phyloP scores from a whole-genome alignment of 2,797 vertebrate species.

The Chiroxiphia lanceolata region DNA sequence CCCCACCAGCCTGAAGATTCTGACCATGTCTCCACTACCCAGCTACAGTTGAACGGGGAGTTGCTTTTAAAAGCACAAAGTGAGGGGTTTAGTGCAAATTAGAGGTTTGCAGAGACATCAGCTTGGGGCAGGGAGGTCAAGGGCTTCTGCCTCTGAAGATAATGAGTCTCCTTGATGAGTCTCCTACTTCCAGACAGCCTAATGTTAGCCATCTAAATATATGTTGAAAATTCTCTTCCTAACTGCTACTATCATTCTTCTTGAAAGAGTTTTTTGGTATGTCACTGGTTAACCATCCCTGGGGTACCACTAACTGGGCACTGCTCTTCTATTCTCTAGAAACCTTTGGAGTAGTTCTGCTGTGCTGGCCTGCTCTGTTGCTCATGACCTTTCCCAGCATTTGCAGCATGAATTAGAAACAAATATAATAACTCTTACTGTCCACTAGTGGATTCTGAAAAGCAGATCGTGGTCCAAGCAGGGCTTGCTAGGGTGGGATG shows the following conservation, averaged over 20 bases:
- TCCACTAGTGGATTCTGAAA: not conserved
- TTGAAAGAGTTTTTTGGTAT: not conserved
- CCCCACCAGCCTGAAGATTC: not conserved
- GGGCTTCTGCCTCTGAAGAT: not conserved
- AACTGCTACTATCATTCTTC: not conserved
- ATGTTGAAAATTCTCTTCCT: not conserved
- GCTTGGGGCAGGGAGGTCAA: fast-evolving
- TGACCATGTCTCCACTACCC: not conserved
- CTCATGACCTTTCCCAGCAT: not conserved
- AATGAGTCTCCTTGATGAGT: not conserved
- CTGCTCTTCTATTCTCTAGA: not conserved
- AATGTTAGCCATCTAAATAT: not conserved
- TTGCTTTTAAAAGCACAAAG: not conserved
- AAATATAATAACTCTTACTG: not conserved
- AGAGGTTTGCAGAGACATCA: not conserved
- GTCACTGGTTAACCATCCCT: not conserved
- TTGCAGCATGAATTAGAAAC: not conserved
- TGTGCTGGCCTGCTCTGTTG: not conserved
- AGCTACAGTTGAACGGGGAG: not conserved
- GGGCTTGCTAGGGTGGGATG: not conserved
- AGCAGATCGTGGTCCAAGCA: not conserved
- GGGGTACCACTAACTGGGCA: not conserved
- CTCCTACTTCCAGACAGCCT: not conserved
- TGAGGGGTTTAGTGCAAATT: not conserved
- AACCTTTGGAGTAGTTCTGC: not conserved